These are phyloP conservation scores for Hoplostethus atlanticus DNA, from an alignment of 2,797 vertebrate genomes.

Conservation along the genomic window DNA sequence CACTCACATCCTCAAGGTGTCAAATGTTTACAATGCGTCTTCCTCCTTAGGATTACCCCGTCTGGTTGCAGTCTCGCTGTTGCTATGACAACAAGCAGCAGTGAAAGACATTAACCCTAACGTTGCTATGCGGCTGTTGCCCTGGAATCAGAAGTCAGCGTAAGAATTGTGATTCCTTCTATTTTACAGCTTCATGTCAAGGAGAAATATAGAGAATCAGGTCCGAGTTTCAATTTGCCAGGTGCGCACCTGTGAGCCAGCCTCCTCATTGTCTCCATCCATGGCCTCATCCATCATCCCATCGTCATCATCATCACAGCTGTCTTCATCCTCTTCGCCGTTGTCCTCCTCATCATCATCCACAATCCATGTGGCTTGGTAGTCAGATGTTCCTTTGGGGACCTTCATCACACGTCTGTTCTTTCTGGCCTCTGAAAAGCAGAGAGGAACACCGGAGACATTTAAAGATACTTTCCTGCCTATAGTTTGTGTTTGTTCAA, in stretches of 20 bases:
- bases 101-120: conserved; percentile 7
- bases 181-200: neutral
- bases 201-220: neutral
- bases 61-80: conserved; percentile 24
- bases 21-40: neutral
- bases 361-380: conserved; percentile 96
- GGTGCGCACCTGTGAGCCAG: conserved; percentile 77
- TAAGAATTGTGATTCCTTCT: neutral
- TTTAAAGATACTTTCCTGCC: neutral
- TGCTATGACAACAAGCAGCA: conserved; percentile 49
- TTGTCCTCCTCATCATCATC: conserved; percentile 77
- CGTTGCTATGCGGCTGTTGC: neutral
- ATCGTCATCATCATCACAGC: conserved; percentile 79
- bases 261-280: conserved; percentile 77
- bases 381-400: conserved; percentile 95
- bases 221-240: neutral
- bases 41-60: neutral
- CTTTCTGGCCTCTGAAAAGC: conserved; percentile 85
- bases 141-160: neutral
- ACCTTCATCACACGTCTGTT: conserved; percentile 88
- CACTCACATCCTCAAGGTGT: too few species aligned
- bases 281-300: conserved; percentile 85
- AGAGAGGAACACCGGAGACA: conserved; percentile 5
- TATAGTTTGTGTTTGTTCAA: neutral
- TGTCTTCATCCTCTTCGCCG: conserved; percentile 75